Base-by-base conservation (phyloP, 2,888 invertebrate genomes). In the Dioctria rufipes region DNA sequence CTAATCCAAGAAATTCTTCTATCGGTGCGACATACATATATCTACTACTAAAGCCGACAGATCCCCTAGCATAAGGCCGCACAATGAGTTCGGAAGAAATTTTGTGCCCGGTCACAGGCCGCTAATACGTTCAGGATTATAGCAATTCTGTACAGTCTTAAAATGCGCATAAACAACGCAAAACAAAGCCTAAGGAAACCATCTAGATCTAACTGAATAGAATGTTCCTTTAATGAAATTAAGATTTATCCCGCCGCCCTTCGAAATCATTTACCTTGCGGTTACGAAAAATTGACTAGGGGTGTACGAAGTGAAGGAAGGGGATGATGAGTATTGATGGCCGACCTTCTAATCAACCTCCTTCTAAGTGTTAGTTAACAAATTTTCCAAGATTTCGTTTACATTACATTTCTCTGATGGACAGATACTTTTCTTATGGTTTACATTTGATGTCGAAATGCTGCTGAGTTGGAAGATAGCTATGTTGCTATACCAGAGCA, bases 171-270 rank as follows among this genome's bases (percentile, higher is more conserved):
- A 58, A 58, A 13, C 13, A 58, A 13, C 58, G 13, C 5, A 13
- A 58, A 58, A 11, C 11, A 58, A 58, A 11, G n/a, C 58, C 58
- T 4, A 58, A 4, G 4, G 58, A 13, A 13, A n/a, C 58, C 58
- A 58, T 58, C 58, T n/a, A n/a, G n/a, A n/a, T n/a, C n/a, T 4
- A 11, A 58, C 58, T 58, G 58, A 58, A 58, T 8, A 58, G 4
- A 58, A 58, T 58, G 58, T 58, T 11, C 4, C 58, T 11, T 58
- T 58, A 58, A 58, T 58, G 58, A 58, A 58, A 58, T 58, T 58
- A 58, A 58, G 58, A 58, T 58, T 58, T 58, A 58, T 58, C 58
- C 58, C n/a, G 58, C n/a, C n/a, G n/a, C 58, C 13, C 58, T 13
- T 58, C 13, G 9, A 58, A 58, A 58, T 58, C 58, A 58, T 58